Evolutionary conservation across 2,113 vertebrate genomes (phyloP), one percentile per base, ranked within the genome.

Genomic region (Lonchura striata): DNA sequence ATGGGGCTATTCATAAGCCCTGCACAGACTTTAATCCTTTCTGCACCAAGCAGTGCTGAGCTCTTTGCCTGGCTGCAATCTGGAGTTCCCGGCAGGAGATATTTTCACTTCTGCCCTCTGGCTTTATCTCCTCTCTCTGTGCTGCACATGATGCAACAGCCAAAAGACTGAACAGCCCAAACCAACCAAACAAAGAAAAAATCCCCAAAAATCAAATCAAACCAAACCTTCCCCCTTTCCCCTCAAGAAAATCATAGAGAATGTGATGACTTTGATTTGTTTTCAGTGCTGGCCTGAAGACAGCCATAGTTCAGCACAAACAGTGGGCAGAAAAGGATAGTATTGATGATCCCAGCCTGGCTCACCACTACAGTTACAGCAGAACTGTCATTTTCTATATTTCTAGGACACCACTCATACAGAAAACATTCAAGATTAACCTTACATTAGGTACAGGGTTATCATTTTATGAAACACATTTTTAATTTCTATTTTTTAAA

Each of bases 1-100:
- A 95, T 90, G 88, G 52, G 82, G 77, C 92, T 84, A 92, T 94
- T 95, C 95, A 96, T 15, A 66, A 60, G 49, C 63, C 60, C 61
- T 30, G 72, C 59, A 46, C 15, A 90, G 71, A 57, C 47, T 75
- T 70, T 4, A 74, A 82, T 50, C 71, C 90, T 64, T 90, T 75
- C 71, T 9, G 4, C 44, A 46, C n/a, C 11, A 2, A 92, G 82
- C 1, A 1, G 85, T 90, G 85, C 85, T 63, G 76, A 92, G 88
- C 52, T 41, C 54, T 93, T 75, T 86, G 68, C 94, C 86, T 81
- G 82, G 76, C 82, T 89, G 87, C 70, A 86, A 65, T 63, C 56
- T 6, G 33, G 76, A 96, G 60, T 52, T 87, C 81, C 70, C 33
- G 1, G 69, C 71, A 95, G 82, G 88, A 92, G 85, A 75, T 75